phyloP scores from a whole-genome alignment of 2,888 invertebrate genomes.

The Luperina nickerlii region DNA sequence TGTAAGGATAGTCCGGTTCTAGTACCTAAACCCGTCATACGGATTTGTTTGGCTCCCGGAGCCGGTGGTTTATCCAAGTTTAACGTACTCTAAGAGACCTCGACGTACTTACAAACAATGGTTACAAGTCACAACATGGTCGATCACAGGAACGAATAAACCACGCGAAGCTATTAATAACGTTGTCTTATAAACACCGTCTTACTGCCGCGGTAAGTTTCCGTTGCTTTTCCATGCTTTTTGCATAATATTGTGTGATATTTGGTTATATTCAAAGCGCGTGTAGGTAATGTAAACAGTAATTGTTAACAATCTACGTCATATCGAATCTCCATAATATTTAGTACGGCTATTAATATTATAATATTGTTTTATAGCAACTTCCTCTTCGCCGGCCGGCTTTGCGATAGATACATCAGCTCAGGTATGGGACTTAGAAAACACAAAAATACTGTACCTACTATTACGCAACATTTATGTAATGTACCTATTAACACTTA shows the following conservation, averaged over 20 bases:
- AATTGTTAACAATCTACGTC: slow-evolving; percentile 32
- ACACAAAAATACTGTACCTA: slow-evolving; percentile 7
- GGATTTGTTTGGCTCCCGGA: not conserved
- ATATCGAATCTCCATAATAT: slow-evolving; percentile 50
- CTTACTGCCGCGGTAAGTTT: not conserved
- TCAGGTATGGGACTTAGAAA: slow-evolving; percentile 21
- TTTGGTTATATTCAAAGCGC: slow-evolving; percentile 15
- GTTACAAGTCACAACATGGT: not conserved
- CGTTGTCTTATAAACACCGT: not conserved
- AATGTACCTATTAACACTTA: slow-evolving; percentile 15
- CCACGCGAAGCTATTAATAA: not conserved
- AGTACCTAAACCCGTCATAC: not conserved
- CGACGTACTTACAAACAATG: slow-evolving; percentile 5
- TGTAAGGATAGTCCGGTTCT: not conserved
- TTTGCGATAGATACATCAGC: slow-evolving; percentile 30
- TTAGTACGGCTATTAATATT: slow-evolving; percentile 47
- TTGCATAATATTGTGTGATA: slow-evolving; percentile 7
- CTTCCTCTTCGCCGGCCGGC: slow-evolving; percentile 51
- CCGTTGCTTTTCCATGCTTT: not conserved
- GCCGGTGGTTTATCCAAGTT: not conserved
- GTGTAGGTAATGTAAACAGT: slow-evolving; percentile 10
- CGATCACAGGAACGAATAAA: not conserved
- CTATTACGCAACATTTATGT: slow-evolving; percentile 20
- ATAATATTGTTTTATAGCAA: slow-evolving; percentile 31
- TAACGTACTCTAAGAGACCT: not conserved